These are phyloP conservation scores for Oreonectes daqikongensis DNA, from an alignment of 2,797 vertebrate genomes.

Conservation along the genomic window DNA sequence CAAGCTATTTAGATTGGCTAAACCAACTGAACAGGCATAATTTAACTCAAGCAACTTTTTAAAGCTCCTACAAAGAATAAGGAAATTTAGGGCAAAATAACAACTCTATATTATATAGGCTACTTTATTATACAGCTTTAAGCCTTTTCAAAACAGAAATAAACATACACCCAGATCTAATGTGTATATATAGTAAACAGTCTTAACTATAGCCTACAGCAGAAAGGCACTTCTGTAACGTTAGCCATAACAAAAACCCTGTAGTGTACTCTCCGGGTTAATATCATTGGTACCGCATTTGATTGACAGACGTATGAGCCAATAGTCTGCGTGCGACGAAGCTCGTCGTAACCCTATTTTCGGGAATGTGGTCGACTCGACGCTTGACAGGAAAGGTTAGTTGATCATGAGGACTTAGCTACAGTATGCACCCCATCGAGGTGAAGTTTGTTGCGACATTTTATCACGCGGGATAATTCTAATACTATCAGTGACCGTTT, in stretches of 20 bases:
- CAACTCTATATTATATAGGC: background rate
- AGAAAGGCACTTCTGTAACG: background rate
- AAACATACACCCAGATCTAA: no score
- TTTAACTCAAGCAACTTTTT: background rate
- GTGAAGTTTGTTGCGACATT: constrained; percentile 13
- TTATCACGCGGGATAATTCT: background rate
- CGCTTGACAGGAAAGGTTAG: constrained; percentile 75
- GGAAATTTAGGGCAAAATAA: no score
- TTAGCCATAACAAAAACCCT: background rate
- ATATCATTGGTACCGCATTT: constrained; percentile 21
- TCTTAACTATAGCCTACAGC: background rate
- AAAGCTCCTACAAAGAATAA: no score
- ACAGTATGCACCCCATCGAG: background rate
- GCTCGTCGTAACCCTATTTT: constrained; percentile 63
- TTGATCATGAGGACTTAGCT: constrained; percentile 20
- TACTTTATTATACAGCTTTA: background rate
- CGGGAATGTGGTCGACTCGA: constrained; percentile 72
- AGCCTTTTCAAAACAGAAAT: background rate
- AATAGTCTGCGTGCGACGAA: constrained; percentile 57
- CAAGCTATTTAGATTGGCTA: background rate
- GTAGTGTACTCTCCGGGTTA: constrained; percentile 9
- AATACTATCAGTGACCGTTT: background rate
- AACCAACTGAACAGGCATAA: background rate
- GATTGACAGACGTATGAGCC: constrained; percentile 65
- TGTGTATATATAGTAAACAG: background rate